A percentile compares a stretch with the other conserved stretches of the same genome.
Evolutionary conservation across 2,797 vertebrate species (phyloP).

Genomic region (Sciurus vulgaris): DNA sequence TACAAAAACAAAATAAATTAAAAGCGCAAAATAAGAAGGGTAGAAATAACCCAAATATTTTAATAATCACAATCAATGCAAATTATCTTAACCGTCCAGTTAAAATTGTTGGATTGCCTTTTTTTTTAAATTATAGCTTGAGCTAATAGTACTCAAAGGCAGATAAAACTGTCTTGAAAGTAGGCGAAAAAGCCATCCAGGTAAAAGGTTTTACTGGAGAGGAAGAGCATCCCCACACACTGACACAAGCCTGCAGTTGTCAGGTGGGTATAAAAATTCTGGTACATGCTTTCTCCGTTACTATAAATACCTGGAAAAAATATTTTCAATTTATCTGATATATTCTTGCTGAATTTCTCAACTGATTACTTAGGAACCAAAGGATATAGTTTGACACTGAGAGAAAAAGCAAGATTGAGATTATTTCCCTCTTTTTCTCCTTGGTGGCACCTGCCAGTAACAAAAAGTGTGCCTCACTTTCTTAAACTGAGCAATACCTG

Average conservation of each 20-base stretch:
- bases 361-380: not conserved
- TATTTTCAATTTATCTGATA: slow-evolving; percentile 14
- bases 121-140: not conserved
- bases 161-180: not conserved
- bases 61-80: not conserved
- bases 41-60: not conserved
- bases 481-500: slow-evolving; percentile 18
- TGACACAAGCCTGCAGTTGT: not conserved
- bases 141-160: not conserved
- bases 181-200: not conserved
- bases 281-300: not conserved
- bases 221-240: no score
- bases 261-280: not conserved
- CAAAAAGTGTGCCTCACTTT: slow-evolving; percentile 1
- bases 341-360: slow-evolving; percentile 12
- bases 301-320: slow-evolving; percentile 17
- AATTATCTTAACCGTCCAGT: not conserved
- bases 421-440: not conserved
- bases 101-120: not conserved
- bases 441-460: not conserved
- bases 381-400: slow-evolving; percentile 33
- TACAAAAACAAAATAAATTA: not conserved
- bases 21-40: not conserved
- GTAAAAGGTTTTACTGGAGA: not conserved
- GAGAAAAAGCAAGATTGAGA: not conserved